Conservation (phyloP, 1,140 invertebrate genomes). For the Drosophila truncata region DNA sequence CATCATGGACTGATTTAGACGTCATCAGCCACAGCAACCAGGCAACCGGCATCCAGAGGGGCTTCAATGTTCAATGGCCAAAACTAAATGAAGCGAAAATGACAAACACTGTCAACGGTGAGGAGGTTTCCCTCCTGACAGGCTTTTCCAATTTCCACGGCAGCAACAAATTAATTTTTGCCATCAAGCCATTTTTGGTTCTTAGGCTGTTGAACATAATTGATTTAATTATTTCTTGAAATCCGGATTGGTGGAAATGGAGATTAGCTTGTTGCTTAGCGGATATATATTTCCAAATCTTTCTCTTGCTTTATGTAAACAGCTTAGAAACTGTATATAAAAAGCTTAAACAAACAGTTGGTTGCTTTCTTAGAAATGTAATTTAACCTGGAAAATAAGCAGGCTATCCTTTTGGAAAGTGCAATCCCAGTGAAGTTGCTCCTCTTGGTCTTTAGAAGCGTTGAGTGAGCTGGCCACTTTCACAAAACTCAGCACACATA, state of each 20-base stretch:
- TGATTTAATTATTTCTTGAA: conserved; percentile 19
- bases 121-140: conserved; percentile 6
- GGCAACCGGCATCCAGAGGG: not conserved
- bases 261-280: conserved; percentile 6
- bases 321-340: not conserved
- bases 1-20: conserved; percentile 34
- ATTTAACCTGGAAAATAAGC: not conserved
- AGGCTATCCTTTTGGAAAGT: not conserved
- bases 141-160: not conserved
- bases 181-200: not conserved
- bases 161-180: conserved; percentile 39
- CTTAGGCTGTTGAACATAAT: conserved; percentile 3
- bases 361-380: not conserved
- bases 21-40: conserved; percentile 8
- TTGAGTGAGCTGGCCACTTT: conserved; percentile 3
- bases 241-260: too few relatives aligned
- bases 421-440: conserved; percentile 2
- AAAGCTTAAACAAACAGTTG: not conserved
- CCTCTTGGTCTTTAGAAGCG: not conserved
- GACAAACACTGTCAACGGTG: conserved; percentile 47
- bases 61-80: conserved; percentile 6
- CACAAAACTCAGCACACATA: conserved; percentile 4
- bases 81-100: conserved; percentile 55
- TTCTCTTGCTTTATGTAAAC: not conserved
- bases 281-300: not conserved